Base-by-base conservation (phyloP, 2,888 invertebrate genomes). In the Venusia cambrica region DNA sequence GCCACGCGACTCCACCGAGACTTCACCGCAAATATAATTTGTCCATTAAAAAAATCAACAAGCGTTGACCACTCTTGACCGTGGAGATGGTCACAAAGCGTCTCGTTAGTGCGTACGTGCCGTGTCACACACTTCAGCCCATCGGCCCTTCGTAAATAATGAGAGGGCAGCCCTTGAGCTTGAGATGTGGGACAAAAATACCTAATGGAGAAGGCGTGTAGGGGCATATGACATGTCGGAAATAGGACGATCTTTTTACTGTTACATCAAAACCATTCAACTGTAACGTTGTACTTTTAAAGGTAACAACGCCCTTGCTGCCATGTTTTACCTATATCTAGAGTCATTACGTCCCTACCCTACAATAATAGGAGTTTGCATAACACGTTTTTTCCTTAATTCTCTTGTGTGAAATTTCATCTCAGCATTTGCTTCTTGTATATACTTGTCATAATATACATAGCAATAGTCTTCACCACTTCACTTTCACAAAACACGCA, bases 51-150 rank as follows among this genome's bases (percentile, higher is more conserved):
- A 38, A 80, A 84, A 81, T 79, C 75, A 79, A 77, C 77, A 75
- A 75, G 66, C 68, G 64, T 66, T 81, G 84, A 80, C 83, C 84
- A 77, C 78, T 69, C 74, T 73, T 62, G 72, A 75, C 48, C 45
- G 57, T 61, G 62, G 68, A 73, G 83, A 78, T 77, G 83, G 79
- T 80, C 85, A 87, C 87, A 87, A 87, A 85, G 78, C 81, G 77
- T 85, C 87, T 88, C 87, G 87, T 88, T 88, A 88, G 83, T 71
- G 74, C 45, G 80, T 73, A 87, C 87, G 87, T 87, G 87, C 83
- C 83, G 78, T 74, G 81, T 83, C 87, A 79, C 83, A 77, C 81
- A 79, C 83, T 80, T 77, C 78, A 81, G 35, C 64, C 78, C 75
- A 75, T 77, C 80, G 77, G 84, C 80, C 84, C 85, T 84, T 83